Percentiles rank a stretch among this genome's conserved stretches.
Conservation (phyloP, 1,140 invertebrate species). For the Elymnias hypermnestra region DNA sequence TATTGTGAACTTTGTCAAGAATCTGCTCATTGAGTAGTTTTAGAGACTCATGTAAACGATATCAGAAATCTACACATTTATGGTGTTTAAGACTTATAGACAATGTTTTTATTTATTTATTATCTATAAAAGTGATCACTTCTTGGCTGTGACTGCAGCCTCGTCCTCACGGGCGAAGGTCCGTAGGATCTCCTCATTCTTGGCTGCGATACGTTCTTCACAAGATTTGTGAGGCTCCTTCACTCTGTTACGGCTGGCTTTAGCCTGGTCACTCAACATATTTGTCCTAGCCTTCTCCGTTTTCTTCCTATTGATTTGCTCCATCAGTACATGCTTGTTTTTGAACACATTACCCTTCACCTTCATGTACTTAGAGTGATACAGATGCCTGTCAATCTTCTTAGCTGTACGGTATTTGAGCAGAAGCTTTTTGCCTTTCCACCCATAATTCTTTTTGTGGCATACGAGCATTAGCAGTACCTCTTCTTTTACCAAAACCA, state of each 20-base stretch:
- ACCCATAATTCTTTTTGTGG: constrained; percentile 99
- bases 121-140: constrained; percentile 45
- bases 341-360: constrained; percentile 99
- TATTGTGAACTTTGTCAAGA: too few species aligned
- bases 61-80: too few species aligned
- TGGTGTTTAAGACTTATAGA: too few species aligned
- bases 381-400: constrained; percentile 99
- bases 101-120: constrained; percentile 36
- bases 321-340: constrained; percentile 99
- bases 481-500: constrained; percentile 99
- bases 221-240: constrained; percentile 97
- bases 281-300: constrained; percentile 98
- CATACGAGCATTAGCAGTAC: constrained; percentile 99
- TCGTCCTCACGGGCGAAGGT: constrained; percentile 91
- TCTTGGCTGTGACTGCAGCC: constrained; percentile 82
- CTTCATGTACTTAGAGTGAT: constrained; percentile 99
- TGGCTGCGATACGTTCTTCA: constrained; percentile 94
- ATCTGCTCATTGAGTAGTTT: too few species aligned
- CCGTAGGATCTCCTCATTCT: constrained; percentile 94
- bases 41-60: too few species aligned
- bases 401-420: constrained; percentile 99
- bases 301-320: constrained; percentile 99
- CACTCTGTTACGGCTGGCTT: constrained; percentile 95
- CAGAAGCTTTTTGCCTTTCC: constrained; percentile 94
- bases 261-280: constrained; percentile 97